These are phyloP conservation scores for Iselma pallidipennis DNA, from an alignment of 2,888 invertebrate species.

Conservation along the genomic window DNA sequence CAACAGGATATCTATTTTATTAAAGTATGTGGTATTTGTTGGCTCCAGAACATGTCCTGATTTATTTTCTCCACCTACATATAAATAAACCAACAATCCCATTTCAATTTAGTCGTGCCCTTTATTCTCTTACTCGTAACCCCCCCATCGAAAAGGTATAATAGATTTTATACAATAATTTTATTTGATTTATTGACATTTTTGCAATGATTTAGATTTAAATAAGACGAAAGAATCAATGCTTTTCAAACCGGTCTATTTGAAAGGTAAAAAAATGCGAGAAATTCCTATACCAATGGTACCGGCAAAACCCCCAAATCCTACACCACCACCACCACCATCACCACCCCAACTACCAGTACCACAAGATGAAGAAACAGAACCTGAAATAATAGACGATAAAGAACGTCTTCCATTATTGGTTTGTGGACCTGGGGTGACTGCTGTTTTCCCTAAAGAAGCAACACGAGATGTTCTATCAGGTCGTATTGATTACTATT, in stretches of 20 bases:
- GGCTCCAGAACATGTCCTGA: neutral
- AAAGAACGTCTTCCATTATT: slow-evolving; percentile 44
- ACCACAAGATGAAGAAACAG: neutral
- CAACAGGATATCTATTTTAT: slow-evolving; percentile 1
- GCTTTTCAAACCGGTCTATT: slow-evolving; percentile 47
- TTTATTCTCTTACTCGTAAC: neutral
- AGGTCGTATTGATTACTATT: slow-evolving; percentile 74
- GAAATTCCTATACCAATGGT: slow-evolving; percentile 43
- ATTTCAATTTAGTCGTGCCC: neutral
- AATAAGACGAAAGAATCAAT: too few relatives aligned
- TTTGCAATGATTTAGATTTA: neutral
- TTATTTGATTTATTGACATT: neutral
- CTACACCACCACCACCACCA: slow-evolving; percentile 22
- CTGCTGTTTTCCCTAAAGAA: slow-evolving; percentile 76
- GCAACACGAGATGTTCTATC: slow-evolving; percentile 74
- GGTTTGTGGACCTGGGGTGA: slow-evolving; percentile 60
- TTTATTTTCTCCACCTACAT: neutral
- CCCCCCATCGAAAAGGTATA: neutral
- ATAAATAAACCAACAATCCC: neutral
- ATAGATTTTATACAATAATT: neutral
- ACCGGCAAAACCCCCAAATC: slow-evolving; percentile 31
- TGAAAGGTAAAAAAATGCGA: slow-evolving; percentile 41
- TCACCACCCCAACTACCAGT: neutral
- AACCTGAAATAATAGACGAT: slow-evolving; percentile 3
- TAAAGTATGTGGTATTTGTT: neutral